Percentiles rank a stretch among this genome's conserved stretches.
phyloP scores from a whole-genome alignment of 2,888 invertebrate species.

The Hybos culiciformis region DNA sequence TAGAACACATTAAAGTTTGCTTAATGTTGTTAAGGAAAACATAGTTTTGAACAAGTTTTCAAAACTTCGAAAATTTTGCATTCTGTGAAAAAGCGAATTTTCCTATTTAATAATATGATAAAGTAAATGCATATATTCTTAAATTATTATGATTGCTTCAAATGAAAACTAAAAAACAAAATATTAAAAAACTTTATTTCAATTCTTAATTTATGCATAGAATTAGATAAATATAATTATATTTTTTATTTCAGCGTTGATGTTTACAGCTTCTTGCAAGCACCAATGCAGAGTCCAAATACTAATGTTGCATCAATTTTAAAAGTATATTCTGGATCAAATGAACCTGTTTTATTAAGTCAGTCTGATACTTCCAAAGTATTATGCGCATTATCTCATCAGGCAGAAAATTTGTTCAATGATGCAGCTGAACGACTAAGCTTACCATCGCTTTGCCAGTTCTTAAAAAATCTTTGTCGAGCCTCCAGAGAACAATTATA shows the following conservation, averaged over 20 bases:
- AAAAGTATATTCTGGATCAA: constrained; percentile 33
- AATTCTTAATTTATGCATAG: constrained; percentile 18
- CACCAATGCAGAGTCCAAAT: constrained; percentile 49
- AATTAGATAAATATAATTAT: background rate
- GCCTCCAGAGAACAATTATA: constrained; percentile 66
- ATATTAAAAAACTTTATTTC: no score
- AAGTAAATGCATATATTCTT: no score
- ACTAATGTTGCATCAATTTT: constrained; percentile 36
- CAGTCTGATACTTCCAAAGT: constrained; percentile 77
- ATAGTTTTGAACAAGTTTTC: no score
- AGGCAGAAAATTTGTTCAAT: constrained; percentile 82
- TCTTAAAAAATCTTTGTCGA: constrained; percentile 66
- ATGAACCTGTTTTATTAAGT: constrained; percentile 45
- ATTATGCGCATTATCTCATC: constrained; percentile 76
- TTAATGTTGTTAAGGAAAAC: no score
- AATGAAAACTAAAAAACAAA: background rate
- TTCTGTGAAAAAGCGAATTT: no score
- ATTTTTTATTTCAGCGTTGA: constrained; percentile 53
- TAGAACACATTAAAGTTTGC: background rate
- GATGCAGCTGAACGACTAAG: constrained; percentile 79
- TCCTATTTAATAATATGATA: background rate
- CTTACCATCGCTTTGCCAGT: constrained; percentile 67
- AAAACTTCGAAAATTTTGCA: no score
- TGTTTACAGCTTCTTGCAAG: constrained; percentile 69
- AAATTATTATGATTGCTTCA: constrained; percentile 3